These are phyloP conservation scores for Branchipolynoe longqiensis DNA, from an alignment of 2,888 invertebrate species.

Conservation along the genomic window DNA sequence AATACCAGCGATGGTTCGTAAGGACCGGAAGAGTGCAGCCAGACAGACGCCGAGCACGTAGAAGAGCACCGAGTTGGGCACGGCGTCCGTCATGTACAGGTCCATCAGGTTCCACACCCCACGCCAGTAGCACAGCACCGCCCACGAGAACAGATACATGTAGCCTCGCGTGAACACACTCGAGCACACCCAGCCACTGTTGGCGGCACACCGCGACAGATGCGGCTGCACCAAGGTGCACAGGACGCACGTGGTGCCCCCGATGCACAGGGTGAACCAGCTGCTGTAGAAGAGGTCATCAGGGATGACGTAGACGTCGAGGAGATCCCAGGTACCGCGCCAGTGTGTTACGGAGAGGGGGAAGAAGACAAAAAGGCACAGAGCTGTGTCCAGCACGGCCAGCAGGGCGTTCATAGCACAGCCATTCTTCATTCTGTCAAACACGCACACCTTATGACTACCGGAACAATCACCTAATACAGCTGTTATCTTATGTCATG, in stretches of 20 bases:
- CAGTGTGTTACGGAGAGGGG: constrained; percentile 68
- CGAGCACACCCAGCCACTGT: constrained; percentile 31
- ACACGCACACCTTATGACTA: too few relatives aligned
- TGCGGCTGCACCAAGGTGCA: constrained; percentile 65
- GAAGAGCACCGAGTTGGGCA: constrained; percentile 64
- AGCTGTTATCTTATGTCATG: too few relatives aligned
- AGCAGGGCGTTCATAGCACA: background rate
- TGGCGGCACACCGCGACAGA: constrained; percentile 37
- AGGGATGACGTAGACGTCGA: constrained; percentile 67
- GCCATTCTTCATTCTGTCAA: too few relatives aligned
- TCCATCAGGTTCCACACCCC: constrained; percentile 69
- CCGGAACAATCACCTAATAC: too few relatives aligned
- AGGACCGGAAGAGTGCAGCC: constrained; percentile 64
- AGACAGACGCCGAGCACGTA: constrained; percentile 63
- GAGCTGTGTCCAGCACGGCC: constrained; percentile 62
- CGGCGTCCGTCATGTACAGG: constrained; percentile 63
- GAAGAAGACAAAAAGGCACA: constrained; percentile 67
- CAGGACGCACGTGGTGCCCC: constrained; percentile 62
- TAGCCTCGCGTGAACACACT: constrained; percentile 63
- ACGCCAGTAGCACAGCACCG: constrained; percentile 68
- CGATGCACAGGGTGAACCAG: constrained; percentile 66
- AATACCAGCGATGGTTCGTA: constrained; percentile 67
- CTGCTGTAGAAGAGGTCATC: constrained; percentile 59
- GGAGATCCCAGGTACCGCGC: constrained; percentile 70
- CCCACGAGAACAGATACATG: constrained; percentile 68